A percentile compares a stretch with the other conserved stretches of the same genome.
Evolutionary conservation across 1,140 invertebrate species (phyloP).

Genomic region (Heliconius himera): DNA sequence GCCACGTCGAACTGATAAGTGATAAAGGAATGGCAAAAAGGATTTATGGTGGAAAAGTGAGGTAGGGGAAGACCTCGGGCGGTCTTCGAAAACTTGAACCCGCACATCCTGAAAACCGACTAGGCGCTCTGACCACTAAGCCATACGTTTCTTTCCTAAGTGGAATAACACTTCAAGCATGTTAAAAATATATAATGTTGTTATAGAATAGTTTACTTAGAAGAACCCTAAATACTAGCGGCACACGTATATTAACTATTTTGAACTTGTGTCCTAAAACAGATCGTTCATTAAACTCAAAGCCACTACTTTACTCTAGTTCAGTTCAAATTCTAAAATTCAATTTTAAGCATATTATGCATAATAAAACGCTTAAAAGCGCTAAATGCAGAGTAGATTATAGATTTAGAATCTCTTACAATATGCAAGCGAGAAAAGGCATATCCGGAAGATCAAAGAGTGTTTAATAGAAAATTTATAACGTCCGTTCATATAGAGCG

Average conservation of each 20-base stretch:
- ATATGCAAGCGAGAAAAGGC: conserved; percentile 18
- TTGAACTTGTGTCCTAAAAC: background rate
- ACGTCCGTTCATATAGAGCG: conserved; percentile 32
- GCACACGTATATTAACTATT: too few species aligned
- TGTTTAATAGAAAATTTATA: conserved; percentile 23
- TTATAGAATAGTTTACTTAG: too few species aligned
- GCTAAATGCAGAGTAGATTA: background rate
- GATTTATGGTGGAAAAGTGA: too few species aligned
- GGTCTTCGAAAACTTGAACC: too few species aligned
- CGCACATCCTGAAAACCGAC: too few species aligned
- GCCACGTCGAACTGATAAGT: too few species aligned
- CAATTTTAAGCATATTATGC: background rate
- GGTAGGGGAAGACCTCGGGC: too few species aligned
- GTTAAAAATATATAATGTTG: too few species aligned
- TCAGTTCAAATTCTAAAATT: background rate
- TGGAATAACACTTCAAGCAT: too few species aligned
- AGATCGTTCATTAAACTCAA: background rate
- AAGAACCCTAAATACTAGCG: background rate
- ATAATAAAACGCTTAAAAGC: background rate
- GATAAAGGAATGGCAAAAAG: too few species aligned
- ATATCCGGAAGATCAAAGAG: conserved; percentile 39
- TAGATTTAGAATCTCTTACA: conserved; percentile 8
- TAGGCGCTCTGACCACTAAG: too few species aligned
- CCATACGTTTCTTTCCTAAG: too few species aligned
- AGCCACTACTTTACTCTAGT: background rate